These are phyloP conservation scores for Amiota minor DNA, from an alignment of 2,888 invertebrate species.

Conservation along the genomic window DNA sequence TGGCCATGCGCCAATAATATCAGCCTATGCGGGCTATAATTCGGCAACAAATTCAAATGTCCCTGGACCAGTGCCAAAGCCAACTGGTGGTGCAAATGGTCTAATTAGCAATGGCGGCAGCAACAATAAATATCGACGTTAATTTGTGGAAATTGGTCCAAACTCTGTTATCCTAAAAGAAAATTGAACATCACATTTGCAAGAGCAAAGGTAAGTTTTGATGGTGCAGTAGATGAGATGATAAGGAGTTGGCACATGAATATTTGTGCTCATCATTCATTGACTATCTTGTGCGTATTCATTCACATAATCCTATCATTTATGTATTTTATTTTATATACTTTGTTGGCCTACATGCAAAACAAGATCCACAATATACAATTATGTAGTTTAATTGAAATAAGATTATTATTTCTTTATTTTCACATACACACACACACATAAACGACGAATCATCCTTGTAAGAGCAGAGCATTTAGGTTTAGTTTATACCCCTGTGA, in stretches of 20 bases:
- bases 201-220: constrained; percentile 32
- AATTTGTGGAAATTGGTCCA: constrained; percentile 20
- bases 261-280: too few relatives aligned
- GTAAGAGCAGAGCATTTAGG: constrained; percentile 8
- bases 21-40: constrained; percentile 59
- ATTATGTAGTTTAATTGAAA: neutral
- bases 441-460: too few relatives aligned
- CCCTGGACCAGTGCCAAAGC: constrained; percentile 53
- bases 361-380: neutral
- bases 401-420: neutral
- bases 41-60: constrained; percentile 52
- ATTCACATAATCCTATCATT: too few relatives aligned
- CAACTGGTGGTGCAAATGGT: neutral
- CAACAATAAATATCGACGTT: constrained; percentile 59
- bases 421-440: too few relatives aligned
- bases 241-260: too few relatives aligned
- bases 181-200: neutral
- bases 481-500: neutral
- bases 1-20: constrained; percentile 49
- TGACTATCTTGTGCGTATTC: too few relatives aligned
- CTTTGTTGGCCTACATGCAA: too few relatives aligned
- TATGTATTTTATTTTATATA: too few relatives aligned
- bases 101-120: neutral
- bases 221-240: too few relatives aligned
- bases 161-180: neutral